phyloP scores from a whole-genome alignment of 2,113 vertebrate species.

The Coryphaenoides rupestris region DNA sequence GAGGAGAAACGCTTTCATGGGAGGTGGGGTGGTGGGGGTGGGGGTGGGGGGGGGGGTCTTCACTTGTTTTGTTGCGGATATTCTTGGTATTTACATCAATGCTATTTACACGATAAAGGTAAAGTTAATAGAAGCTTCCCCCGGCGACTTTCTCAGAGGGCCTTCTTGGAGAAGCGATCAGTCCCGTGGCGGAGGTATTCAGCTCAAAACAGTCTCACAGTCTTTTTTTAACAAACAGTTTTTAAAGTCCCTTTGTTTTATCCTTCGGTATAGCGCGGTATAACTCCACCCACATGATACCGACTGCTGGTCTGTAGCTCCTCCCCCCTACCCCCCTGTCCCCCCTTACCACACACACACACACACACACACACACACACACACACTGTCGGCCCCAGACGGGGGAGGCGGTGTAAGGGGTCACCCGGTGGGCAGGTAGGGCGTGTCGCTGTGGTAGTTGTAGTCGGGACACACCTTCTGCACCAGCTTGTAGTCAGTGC shows the following conservation, averaged over 20 bases:
- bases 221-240: constrained; percentile 24
- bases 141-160: constrained; percentile 39
- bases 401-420: constrained; percentile 6
- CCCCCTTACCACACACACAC: too few species aligned
- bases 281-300: background rate
- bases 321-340: too few species aligned
- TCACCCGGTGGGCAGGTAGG: constrained; percentile 96
- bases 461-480: constrained; percentile 99
- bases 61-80: background rate
- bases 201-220: constrained; percentile 34
- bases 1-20: constrained; percentile 43
- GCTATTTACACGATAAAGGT: constrained; percentile 47
- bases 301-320: background rate
- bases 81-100: constrained; percentile 64
- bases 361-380: too few species aligned
- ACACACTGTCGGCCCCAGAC: background rate
- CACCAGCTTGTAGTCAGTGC: constrained; percentile 99
- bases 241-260: constrained; percentile 7
- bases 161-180: constrained; percentile 38
- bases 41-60: constrained; percentile 14
- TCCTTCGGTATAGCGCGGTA: background rate
- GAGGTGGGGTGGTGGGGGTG: too few species aligned
- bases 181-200: constrained; percentile 38
- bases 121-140: constrained; percentile 50
- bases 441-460: constrained; percentile 98